Evolutionary conservation across 2,888 invertebrate genomes (phyloP), one percentile per base, ranked within the genome.

Genomic region (Pediacus dermestoides): DNA sequence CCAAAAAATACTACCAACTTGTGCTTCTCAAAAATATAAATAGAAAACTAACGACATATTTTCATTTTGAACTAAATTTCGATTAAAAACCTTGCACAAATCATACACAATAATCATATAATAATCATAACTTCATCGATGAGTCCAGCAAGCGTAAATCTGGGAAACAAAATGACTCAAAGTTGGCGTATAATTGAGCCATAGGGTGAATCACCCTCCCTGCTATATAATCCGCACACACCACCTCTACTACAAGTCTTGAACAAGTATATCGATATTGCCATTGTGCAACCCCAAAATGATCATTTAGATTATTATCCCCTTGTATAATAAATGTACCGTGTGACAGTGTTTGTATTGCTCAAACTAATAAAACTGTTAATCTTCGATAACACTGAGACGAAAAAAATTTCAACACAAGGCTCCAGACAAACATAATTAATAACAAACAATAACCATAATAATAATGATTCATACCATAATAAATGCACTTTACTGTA

Each of bases 101-200:
- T n/a, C n/a, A n/a, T n/a, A n/a, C n/a, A n/a, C n/a, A n/a, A n/a
- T n/a, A n/a, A n/a, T n/a, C n/a, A n/a, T n/a, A n/a, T n/a, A n/a
- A n/a, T n/a, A n/a, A n/a, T n/a, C n/a, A n/a, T n/a, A n/a, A n/a
- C n/a, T n/a, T n/a, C n/a, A n/a, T n/a, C n/a, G n/a, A n/a, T n/a
- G n/a, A n/a, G n/a, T n/a, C n/a, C n/a, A n/a, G n/a, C n/a, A 18
- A 16, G 22, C 12, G 21, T 11, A 21, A 44, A 44, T 40, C 33
- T 23, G 50, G 50, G 42, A 46, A 50, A 48, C 44, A 44, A 46
- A 53, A 53, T 53, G 53, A 55, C 46, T 52, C 53, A 55, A 55
- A 49, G 44, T 36, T 34, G 30, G 37, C 49, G 44, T 44, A 44
- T 48, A 50, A 52, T 48, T 47, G 50, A 42, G 42, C 37, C 40